Evolutionary conservation across 2,113 vertebrate species (phyloP), one percentile per base, ranked within the genome.

Genomic region (Carassius gibelio): DNA sequence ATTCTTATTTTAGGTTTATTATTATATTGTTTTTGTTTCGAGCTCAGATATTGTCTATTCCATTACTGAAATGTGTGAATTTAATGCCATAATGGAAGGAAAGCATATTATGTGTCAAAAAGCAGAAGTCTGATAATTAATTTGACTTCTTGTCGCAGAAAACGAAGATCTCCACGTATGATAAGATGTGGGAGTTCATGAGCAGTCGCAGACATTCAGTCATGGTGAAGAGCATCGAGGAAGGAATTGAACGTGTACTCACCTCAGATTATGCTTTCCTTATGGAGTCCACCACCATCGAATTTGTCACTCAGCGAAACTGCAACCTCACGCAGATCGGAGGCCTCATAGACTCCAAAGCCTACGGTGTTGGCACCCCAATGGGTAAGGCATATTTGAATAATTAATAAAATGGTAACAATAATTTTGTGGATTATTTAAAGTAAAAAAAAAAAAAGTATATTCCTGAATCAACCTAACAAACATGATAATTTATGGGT

Each of bases 161-260:
- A 97, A 99, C 98, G 75, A 99, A 99, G 96, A 99, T 99, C 89
- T 98, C 98, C 71, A 99, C 97, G 0, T 99, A 99, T 2, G 98
- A 99, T 89, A 99, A 99, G 94, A 99, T 99, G 98, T 99, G 97
- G 98, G 97, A 98, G 86, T 99, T 99, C 90, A 99, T 99, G 98
- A 99, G 97, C 93, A 99, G 98, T 92, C 96, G 98, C 69, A 95
- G 96, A 80, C 98, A 99, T 91, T 96, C 98, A 0, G 97, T 98
- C 83, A 97, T 99, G 93, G 97, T 99, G 90, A 98, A 99, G 94
- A 97, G 96, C 83, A 95, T 98, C 21, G 98, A 99, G 88, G 98
- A 99, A 92, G 97, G 98, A n/a, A 98, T 99, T 89, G 96, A 99
- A 81, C 94, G 97, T 0, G 98, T 98, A 76, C 96, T 99, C 89